These are phyloP conservation scores for Pristionchus fissidentatus DNA, from an alignment of 2,888 invertebrate species.

Conservation along the genomic window DNA sequence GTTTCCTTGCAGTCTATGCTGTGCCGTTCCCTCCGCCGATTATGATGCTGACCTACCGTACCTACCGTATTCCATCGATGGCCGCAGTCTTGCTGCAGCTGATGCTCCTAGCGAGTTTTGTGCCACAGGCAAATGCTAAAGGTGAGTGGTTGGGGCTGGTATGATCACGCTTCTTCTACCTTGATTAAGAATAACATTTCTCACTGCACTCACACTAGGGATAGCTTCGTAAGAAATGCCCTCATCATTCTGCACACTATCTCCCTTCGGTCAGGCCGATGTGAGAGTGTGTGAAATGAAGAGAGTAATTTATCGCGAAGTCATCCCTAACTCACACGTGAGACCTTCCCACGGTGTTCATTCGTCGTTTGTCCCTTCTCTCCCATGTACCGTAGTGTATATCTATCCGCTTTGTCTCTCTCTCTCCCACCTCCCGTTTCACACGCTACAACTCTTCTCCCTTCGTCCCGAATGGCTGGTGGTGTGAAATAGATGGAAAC, in stretches of 20 bases:
- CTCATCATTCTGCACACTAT: too few relatives aligned
- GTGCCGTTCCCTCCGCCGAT: not conserved
- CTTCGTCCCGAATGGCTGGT: conserved; percentile 23
- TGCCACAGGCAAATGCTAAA: conserved; percentile 10
- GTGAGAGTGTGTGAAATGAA: too few relatives aligned
- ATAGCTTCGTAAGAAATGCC: too few relatives aligned
- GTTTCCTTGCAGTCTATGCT: conserved; percentile 2
- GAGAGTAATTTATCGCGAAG: too few relatives aligned
- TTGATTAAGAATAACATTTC: too few relatives aligned
- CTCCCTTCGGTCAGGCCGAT: too few relatives aligned
- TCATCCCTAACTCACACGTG: not conserved
- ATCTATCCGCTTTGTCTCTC: conserved; percentile 39
- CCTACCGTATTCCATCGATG: not conserved
- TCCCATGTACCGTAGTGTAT: conserved; percentile 14
- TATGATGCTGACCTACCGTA: too few relatives aligned
- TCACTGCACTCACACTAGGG: too few relatives aligned
- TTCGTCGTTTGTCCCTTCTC: too few relatives aligned
- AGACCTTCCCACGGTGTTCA: conserved; percentile 27
- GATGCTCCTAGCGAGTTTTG: not conserved
- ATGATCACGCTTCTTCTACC: too few relatives aligned
- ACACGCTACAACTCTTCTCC: too few relatives aligned
- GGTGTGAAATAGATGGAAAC: conserved; percentile 12
- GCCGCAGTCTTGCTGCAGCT: not conserved
- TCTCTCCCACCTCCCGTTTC: too few relatives aligned
- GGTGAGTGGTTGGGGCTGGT: not conserved